phyloP scores from a whole-genome alignment of 2,797 vertebrate species.

The Salarias fasciatus region DNA sequence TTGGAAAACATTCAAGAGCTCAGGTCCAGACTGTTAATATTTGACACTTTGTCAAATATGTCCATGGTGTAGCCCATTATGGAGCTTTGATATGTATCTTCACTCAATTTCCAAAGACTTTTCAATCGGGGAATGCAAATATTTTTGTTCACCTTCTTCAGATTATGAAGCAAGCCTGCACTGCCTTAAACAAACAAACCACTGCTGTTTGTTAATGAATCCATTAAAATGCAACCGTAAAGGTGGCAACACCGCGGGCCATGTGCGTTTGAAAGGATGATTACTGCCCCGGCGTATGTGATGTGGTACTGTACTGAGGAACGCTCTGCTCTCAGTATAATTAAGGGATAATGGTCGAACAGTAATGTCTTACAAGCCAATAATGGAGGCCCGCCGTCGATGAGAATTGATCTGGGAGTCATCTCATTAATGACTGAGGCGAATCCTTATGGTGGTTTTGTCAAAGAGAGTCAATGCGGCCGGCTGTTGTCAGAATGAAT shows the following conservation, averaged over 20 bases:
- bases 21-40: not conserved
- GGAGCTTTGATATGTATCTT: not conserved
- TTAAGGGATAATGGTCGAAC: slow-evolving; percentile 77
- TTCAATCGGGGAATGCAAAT: slow-evolving; percentile 10
- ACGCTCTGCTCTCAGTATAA: slow-evolving; percentile 62
- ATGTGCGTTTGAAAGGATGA: slow-evolving; percentile 41
- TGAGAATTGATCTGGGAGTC: slow-evolving; percentile 73
- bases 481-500: slow-evolving; percentile 22
- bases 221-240: slow-evolving; percentile 51
- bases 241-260: slow-evolving; percentile 27
- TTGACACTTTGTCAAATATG: slow-evolving; percentile 13
- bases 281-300: slow-evolving; percentile 28
- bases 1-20: slow-evolving; percentile 3
- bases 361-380: slow-evolving; percentile 80
- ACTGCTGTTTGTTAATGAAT: slow-evolving; percentile 48
- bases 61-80: slow-evolving; percentile 10
- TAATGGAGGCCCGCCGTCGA: slow-evolving; percentile 72
- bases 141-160: slow-evolving; percentile 10
- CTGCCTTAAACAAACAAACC: slow-evolving; percentile 47
- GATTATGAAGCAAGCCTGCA: slow-evolving; percentile 23
- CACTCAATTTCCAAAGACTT: not conserved
- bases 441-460: slow-evolving; percentile 45
- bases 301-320: slow-evolving; percentile 41
- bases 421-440: slow-evolving; percentile 69
- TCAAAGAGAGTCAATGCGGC: slow-evolving; percentile 29